Percentiles rank a stretch among this genome's conserved stretches.
Conservation (phyloP, 2,113 vertebrate genomes). For the Amphilophus citrinellus region DNA sequence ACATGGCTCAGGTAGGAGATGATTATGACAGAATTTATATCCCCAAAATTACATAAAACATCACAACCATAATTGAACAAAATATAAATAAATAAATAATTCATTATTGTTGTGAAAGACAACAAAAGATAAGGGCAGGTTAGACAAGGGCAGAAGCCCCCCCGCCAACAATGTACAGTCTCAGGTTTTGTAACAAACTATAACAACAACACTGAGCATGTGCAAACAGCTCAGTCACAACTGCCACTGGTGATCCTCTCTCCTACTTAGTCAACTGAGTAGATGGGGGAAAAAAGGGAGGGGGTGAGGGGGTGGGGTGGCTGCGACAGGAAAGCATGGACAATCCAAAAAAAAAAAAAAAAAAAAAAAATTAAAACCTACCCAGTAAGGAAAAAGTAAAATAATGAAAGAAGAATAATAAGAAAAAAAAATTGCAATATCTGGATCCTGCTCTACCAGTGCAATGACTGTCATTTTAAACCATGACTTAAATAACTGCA, state of each 20-base stretch:
- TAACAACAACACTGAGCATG: not conserved
- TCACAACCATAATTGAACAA: not conserved
- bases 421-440: not conserved
- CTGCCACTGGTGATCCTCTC: not conserved
- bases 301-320: not conserved
- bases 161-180: not conserved
- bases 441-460: not conserved
- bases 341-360: not conserved
- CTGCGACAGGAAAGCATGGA: not conserved
- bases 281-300: not conserved
- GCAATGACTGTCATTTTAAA: not conserved
- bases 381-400: too few relatives aligned
- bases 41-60: conserved; percentile 11
- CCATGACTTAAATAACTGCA: not conserved
- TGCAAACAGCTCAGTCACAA: not conserved
- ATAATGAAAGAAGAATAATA: too few relatives aligned
- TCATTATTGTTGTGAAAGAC: not conserved
- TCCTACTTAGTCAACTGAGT: not conserved
- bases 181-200: not conserved
- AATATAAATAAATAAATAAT: not conserved
- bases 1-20: too few relatives aligned
- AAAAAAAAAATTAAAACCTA: too few relatives aligned
- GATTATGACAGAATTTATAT: too few relatives aligned
- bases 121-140: not conserved
- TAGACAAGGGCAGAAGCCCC: not conserved